phyloP scores from a whole-genome alignment of 2,113 vertebrate genomes.

The Chaetops frenatus region DNA sequence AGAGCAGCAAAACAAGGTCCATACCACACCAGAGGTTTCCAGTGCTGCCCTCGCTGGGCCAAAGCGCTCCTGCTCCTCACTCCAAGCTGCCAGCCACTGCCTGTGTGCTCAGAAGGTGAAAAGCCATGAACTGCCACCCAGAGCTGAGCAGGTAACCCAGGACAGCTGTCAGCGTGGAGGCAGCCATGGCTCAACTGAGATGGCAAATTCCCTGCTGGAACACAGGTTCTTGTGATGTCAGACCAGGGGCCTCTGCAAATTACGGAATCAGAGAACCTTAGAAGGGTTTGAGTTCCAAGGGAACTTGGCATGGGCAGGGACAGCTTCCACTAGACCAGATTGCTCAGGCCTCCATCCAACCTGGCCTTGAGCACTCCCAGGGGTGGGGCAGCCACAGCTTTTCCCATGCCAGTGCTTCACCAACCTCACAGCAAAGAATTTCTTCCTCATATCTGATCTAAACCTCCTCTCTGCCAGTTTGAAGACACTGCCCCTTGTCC shows the following conservation, averaged over 20 bases:
- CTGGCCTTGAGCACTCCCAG: not conserved
- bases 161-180: not conserved
- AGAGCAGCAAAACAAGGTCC: not conserved
- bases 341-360: not conserved
- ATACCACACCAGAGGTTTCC: not conserved
- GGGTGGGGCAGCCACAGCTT: not conserved
- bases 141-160: not conserved
- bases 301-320: not conserved
- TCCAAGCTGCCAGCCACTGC: not conserved
- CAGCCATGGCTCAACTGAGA: not conserved
- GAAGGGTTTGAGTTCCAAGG: not conserved
- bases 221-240: not conserved
- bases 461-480: not conserved
- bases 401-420: not conserved
- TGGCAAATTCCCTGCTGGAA: not conserved
- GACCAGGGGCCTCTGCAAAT: no score
- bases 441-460: not conserved
- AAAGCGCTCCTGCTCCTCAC: not conserved
- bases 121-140: not conserved
- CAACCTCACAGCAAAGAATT: not conserved
- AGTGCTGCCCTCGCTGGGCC: fast-evolving
- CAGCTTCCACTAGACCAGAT: not conserved
- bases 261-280: not conserved
- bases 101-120: not conserved
- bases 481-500: fast-evolving